Conservation (phyloP, 2,113 vertebrate species). For the Cinclus mexicanus region DNA sequence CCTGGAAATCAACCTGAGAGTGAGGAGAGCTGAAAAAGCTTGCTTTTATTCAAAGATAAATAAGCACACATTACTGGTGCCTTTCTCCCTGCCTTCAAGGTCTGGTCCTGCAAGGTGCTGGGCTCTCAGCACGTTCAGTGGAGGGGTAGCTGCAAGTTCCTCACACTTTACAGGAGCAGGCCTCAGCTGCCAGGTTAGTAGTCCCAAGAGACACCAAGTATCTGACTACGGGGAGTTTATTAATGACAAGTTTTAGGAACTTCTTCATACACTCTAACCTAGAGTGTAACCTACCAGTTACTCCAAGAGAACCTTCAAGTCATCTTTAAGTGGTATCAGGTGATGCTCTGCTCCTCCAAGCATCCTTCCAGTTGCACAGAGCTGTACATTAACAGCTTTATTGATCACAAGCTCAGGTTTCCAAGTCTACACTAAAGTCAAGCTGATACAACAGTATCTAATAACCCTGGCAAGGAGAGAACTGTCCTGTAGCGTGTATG, state of each 20-base stretch:
- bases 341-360: neutral
- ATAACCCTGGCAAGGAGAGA: neutral
- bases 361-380: neutral
- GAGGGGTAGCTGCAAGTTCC: accelerated
- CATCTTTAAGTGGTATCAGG: neutral
- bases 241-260: neutral
- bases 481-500: accelerated
- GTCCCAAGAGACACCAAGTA: neutral
- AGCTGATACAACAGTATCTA: accelerated
- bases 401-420: accelerated
- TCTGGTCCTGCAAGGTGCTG: neutral
- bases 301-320: neutral
- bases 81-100: neutral
- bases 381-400: neutral
- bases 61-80: accelerated
- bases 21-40: neutral
- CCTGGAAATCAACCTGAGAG: neutral
- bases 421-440: neutral
- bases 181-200: neutral
- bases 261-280: neutral
- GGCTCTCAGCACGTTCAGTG: accelerated
- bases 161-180: accelerated
- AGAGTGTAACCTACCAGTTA: neutral
- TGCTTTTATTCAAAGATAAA: neutral
- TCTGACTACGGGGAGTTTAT: neutral